phyloP scores from a whole-genome alignment of 23 tunicate species.

The Halocynthia aurantium region DNA sequence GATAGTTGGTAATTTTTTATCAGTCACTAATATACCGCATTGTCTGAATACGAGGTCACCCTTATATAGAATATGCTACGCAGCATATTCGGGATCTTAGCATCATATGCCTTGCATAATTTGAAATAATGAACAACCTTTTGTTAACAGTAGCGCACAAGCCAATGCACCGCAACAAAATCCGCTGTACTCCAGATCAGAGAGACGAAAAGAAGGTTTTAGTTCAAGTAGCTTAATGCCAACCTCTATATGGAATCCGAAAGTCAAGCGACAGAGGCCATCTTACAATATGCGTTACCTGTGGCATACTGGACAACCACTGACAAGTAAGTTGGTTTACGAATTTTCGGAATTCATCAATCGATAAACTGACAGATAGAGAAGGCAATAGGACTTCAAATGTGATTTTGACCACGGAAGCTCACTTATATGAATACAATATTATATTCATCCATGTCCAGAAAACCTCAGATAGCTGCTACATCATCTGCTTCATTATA shows the following conservation, averaged over 20 bases:
- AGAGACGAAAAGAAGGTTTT: slow-evolving; percentile 4
- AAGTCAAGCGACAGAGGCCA: slow-evolving; percentile 23
- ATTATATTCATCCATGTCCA: background rate
- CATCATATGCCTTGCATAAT: too few species aligned
- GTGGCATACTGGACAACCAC: slow-evolving; percentile 56
- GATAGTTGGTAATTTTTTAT: too few species aligned
- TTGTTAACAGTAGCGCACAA: background rate
- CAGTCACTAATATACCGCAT: too few species aligned
- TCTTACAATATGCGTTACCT: slow-evolving; percentile 56
- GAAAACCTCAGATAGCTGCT: background rate
- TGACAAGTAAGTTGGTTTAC: slow-evolving; percentile 31
- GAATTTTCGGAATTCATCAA: background rate
- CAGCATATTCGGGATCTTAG: too few species aligned
- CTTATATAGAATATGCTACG: too few species aligned
- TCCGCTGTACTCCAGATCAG: background rate
- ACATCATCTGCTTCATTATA: background rate
- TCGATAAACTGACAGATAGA: background rate
- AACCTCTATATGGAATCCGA: slow-evolving; percentile 22
- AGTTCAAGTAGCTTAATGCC: slow-evolving; percentile 20
- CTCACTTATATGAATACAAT: background rate
- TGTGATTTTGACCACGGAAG: background rate
- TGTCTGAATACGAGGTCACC: too few species aligned
- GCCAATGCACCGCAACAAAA: background rate
- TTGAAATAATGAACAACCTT: too few species aligned
- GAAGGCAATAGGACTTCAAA: too few species aligned